Base-by-base conservation (phyloP, 2,113 vertebrate genomes). In the Phaethornis superciliosus region DNA sequence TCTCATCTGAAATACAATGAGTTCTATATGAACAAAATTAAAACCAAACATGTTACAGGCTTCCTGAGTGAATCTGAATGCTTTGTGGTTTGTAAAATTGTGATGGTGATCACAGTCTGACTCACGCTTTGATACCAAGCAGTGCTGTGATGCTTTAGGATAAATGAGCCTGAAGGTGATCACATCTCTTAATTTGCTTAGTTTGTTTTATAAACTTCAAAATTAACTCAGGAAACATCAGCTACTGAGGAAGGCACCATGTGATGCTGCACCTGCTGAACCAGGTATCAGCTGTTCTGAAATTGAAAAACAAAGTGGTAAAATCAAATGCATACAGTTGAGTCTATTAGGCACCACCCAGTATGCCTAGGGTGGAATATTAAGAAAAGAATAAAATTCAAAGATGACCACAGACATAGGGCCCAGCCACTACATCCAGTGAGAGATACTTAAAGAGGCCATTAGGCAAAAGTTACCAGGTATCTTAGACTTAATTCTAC, bases 261-360 rank as follows among this genome's bases (percentile, higher is more conserved):
- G 32, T 63, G 81, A 85, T 56, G n/a, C 52, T n/a, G 32, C 58
- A 58, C 46, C 78, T 88, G 88, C 93, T 91, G 76, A 91, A 90
- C 79, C 68, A 76, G 68, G 55, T 83, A 81, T 54, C 89, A 93
- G 70, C 17, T 81, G 21, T 76, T 75, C 51, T 47, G 75, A 64
- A 81, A 71, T 12, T 55, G 51, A 92, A 93, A 95, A 93, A 79
- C 74, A 77, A 89, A 59, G 10, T 49, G 32, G 40, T 81, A 87
- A 95, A 88, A 88, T 49, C 23, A 81, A 76, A 56, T 35, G 56
- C 40, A 54, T n/a, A 18, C 12, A 21, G 23, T 42, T 24, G n/a
- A 16, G 62, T 77, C 33, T 70, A 20, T 47, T 24, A 76, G 42
- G 35, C 49, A 33, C 26, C 22, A 52, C 37, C 33, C 35, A 33